Evolutionary conservation across 2,113 vertebrate genomes (phyloP), one percentile per base, ranked within the genome.

Genomic region (Saimiri boliviensis): DNA sequence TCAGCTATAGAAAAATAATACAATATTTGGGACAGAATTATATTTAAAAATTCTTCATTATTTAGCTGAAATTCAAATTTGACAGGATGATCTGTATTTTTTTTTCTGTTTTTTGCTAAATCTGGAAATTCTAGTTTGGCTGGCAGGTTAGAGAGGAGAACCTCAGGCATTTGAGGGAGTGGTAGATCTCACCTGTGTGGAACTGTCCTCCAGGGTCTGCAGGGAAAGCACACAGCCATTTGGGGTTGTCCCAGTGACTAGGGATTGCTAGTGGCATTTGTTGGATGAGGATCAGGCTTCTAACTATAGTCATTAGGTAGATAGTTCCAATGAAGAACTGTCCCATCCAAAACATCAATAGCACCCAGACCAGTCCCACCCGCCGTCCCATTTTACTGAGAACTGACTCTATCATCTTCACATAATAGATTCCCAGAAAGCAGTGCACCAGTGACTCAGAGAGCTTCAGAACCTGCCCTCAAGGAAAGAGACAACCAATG

Each of bases 61-160:
- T 77, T 91, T 68, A 42, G 68, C 58, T 92, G 84, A 94, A 95
- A 89, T 85, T 94, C 54, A 88, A 68, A 66, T 74, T 66, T 73
- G 54, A 89, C 56, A 45, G 66, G 14, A 37, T 47, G 45, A n/a
- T 74, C 73, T 45, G 45, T 45, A 8, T 45, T 45, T 45, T 63
- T 60, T 27, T 63, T 25, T 25, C 93, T 49, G 16, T 89, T 49
- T 27, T 92, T 95, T 45, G 13, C 60, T 81, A 81, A 85, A 30
- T 89, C 68, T 79, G 47, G 76, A 89, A 96, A 45, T 49, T 37
- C 63, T 58, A 49, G 84, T 56, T 82, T 35, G 30, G 35, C 10
- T 52, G 42, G 25, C 27, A 85, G 49, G 45, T n/a, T 54, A 8
- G 63, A 23, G 40, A 79, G 74, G 84, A 93, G 54, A 56, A 60